Conservation (phyloP, 2,113 vertebrate species). For the Pterocles gutturalis region DNA sequence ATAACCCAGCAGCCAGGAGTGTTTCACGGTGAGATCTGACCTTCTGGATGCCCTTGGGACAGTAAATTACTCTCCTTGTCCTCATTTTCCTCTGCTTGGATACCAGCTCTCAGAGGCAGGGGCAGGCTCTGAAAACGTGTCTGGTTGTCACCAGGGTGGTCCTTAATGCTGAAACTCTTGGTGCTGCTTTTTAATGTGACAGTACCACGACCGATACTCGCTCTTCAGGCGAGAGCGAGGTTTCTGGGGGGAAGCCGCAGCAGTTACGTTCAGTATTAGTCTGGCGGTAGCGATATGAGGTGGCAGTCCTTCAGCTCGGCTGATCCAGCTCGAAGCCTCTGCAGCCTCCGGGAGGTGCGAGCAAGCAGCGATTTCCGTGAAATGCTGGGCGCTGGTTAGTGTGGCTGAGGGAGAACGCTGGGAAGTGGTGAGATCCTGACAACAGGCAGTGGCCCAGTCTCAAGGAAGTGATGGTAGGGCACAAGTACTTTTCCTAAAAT, state of each 20-base stretch:
- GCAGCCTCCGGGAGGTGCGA: background rate
- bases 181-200: background rate
- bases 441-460: accelerated
- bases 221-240: background rate
- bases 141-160: background rate
- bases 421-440: background rate
- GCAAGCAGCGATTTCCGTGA: background rate
- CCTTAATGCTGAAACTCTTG: background rate
- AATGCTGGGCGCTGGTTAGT: background rate
- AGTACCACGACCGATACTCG: background rate
- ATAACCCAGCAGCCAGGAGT: background rate
- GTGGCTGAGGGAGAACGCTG: background rate
- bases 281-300: background rate
- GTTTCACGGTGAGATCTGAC: background rate
- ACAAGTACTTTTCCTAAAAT: background rate
- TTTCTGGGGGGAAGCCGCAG: background rate
- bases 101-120: background rate
- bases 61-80: too few species aligned
- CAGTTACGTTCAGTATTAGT: background rate
- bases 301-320: background rate
- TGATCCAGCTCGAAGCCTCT: background rate
- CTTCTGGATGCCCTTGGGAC: background rate
- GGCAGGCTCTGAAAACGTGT: accelerated
- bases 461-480: background rate
- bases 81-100: background rate